A percentile compares a stretch with the other conserved stretches of the same genome.
Evolutionary conservation across 2,797 vertebrate genomes (phyloP).

Genomic region (Dryobates pubescens): DNA sequence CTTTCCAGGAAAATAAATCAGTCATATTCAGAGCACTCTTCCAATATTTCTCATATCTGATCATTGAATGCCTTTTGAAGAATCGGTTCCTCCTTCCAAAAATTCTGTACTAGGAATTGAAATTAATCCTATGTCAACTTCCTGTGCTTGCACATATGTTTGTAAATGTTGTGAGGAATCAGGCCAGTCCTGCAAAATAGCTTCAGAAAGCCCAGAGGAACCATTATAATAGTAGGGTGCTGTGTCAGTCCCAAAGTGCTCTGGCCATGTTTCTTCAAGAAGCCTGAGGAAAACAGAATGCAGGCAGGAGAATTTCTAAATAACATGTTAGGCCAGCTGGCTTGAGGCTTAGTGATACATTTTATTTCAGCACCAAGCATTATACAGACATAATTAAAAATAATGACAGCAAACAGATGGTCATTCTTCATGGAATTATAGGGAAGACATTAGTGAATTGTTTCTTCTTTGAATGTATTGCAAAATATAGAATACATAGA

Average conservation of each 20-base stretch:
- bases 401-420: conserved; percentile 52
- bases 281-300: neutral
- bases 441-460: neutral
- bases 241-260: neutral
- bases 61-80: neutral
- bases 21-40: neutral
- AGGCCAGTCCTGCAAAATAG: neutral
- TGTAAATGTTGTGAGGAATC: neutral
- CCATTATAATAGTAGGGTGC: neutral
- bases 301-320: neutral
- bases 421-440: conserved; percentile 33
- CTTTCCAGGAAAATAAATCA: neutral
- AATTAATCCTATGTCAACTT: neutral
- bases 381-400: conserved; percentile 50
- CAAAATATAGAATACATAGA: too few species aligned
- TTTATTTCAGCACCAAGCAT: conserved; percentile 30
- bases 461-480: neutral
- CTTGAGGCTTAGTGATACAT: neutral
- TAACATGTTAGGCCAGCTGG: neutral
- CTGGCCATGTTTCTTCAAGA: neutral
- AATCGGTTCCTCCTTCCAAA: neutral
- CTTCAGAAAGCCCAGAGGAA: neutral
- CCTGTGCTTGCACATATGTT: neutral
- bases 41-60: neutral
- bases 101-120: neutral